Percentiles rank a stretch among this genome's conserved stretches.
phyloP scores from a whole-genome alignment of 2,113 vertebrate genomes.

The Ciconia maguari region DNA sequence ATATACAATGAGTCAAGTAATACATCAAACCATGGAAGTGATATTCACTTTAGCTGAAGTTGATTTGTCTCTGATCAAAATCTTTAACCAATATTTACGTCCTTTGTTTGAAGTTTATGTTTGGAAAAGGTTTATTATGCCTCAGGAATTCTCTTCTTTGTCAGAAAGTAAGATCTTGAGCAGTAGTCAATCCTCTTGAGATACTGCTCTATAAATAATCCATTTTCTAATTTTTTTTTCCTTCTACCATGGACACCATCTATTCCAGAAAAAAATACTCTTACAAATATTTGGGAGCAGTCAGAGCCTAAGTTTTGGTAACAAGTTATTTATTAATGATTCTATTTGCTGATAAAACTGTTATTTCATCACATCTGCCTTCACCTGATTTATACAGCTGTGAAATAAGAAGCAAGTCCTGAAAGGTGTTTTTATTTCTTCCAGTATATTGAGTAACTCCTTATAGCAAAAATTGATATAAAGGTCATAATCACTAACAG shows the following conservation, averaged over 20 bases:
- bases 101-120: not conserved
- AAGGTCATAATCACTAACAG: not conserved
- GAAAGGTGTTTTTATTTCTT: not conserved
- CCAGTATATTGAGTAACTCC: not conserved
- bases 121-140: not conserved
- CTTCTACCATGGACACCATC: not conserved
- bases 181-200: not conserved
- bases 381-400: not conserved
- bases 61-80: not conserved
- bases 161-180: not conserved
- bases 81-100: conserved; percentile 5
- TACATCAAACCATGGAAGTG: not conserved
- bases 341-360: not conserved
- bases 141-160: not conserved
- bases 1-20: not conserved
- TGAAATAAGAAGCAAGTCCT: not conserved
- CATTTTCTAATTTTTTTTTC: not conserved
- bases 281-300: not conserved
- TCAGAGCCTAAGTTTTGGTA: not conserved
- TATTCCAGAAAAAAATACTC: not conserved
- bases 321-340: not conserved
- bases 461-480: not conserved
- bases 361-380: not conserved
- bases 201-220: not conserved
- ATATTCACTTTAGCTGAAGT: conserved; percentile 9